Evolutionary conservation across 1,140 invertebrate genomes (phyloP), one percentile per base, ranked within the genome.

Genomic region (Schlechtendalia chinensis): DNA sequence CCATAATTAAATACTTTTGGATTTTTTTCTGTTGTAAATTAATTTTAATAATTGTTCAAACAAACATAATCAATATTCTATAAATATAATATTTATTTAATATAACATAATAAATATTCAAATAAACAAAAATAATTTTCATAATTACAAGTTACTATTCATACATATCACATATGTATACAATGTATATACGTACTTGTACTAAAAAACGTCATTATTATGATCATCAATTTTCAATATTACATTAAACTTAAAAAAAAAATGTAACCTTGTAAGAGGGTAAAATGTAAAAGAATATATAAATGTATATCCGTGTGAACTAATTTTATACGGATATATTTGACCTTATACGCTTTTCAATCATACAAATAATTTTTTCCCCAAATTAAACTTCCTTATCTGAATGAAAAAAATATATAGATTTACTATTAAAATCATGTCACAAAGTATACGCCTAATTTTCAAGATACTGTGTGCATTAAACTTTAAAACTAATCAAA

Each of bases 271-370:
- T 72, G 69, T 72, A n/a, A 54, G 16, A 72, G 27, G 27, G 47
- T 72, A 54, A 54, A 19, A 63, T 3, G 10, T 27, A 71, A 45
- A 71, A 54, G 27, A 47, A 22, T n/a, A 71, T 16, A 19, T 12
- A 69, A 72, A 72, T 72, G 11, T 11, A 29, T 54, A 16, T 29
- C 1, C 16, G 1, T 72, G 10, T 72, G 10, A 72, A 72, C 50
- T 54, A 11, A 54, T 72, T 72, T 72, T 72, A 11, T 29, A 54
- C n/a, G 1, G 47, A 72, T 72, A 54, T 32, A 69, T 54, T n/a
- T 72, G 50, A 54, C 69, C 69, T 72, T 72, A 29, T 22, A 72
- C 47, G 69, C 47, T n/a, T 72, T 72, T 72, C 29, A 72, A 71
- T 11, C n/a, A 24, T 19, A 53, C 27, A 19, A 54, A 72, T 29